These are phyloP conservation scores for Cerastis rubricosa DNA, from an alignment of 2,888 invertebrate species.

Conservation along the genomic window DNA sequence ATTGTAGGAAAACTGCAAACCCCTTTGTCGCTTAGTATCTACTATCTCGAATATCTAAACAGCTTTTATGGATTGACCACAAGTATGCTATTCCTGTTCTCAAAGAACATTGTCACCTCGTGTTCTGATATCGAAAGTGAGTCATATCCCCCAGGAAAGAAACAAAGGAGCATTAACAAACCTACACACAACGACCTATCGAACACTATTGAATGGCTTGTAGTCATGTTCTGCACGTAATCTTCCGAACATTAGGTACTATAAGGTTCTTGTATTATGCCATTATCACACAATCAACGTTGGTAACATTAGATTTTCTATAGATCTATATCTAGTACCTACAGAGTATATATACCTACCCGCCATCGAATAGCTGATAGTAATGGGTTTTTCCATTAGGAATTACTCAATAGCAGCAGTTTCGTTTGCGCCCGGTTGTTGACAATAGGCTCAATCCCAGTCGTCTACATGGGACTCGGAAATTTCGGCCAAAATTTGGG, in stretches of 20 bases:
- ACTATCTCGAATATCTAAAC: constrained; percentile 1
- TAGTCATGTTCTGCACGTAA: constrained; percentile 20
- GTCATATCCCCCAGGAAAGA: not conserved
- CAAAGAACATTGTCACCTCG: constrained; percentile 1
- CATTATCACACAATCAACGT: constrained; percentile 10
- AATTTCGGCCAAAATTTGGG: not conserved
- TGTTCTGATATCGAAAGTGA: constrained; percentile 4
- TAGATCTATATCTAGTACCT: not conserved
- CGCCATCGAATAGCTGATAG: not conserved
- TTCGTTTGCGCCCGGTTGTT: not conserved
- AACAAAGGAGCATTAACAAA: constrained; percentile 20
- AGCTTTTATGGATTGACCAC: constrained; percentile 1
- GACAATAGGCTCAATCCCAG: not conserved
- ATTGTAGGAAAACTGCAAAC: not conserved
- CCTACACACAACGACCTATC: constrained; percentile 6
- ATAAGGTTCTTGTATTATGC: constrained; percentile 2
- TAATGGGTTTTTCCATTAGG: not conserved
- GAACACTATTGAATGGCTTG: constrained; percentile 7
- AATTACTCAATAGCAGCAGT: not conserved
- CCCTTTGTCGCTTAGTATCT: not conserved
- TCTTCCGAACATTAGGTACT: constrained; percentile 12
- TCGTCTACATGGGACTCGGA: not conserved
- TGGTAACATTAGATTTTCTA: not conserved
- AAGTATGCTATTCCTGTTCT: not conserved
- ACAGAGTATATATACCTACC: not conserved